Conservation (phyloP, 1,140 invertebrate species). For the Zaprionus lachaisei region DNA sequence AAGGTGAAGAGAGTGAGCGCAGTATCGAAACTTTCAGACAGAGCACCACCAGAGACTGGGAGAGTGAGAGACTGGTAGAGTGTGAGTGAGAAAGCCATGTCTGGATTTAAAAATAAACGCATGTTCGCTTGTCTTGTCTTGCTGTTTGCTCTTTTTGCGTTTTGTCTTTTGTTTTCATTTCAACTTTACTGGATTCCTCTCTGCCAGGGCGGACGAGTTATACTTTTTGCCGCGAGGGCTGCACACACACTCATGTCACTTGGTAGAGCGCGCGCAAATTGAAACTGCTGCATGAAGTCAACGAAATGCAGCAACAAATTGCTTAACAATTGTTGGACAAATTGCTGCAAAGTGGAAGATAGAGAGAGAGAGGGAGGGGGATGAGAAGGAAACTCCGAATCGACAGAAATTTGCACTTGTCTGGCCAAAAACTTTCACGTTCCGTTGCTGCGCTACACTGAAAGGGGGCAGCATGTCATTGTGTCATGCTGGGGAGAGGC, state of each 20-base stretch:
- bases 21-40: conserved; percentile 18
- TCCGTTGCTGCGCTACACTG: not conserved
- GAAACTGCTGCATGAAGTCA: conserved; percentile 31
- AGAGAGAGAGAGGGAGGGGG: not conserved
- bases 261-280: conserved; percentile 45
- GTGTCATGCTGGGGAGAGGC: not conserved
- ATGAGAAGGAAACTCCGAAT: conserved; percentile 65
- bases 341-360: conserved; percentile 41
- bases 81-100: conserved; percentile 26
- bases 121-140: conserved; percentile 36
- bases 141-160: conserved; percentile 32
- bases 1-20: conserved; percentile 10
- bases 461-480: not conserved
- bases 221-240: conserved; percentile 23
- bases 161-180: conserved; percentile 53
- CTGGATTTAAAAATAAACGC: conserved; percentile 49
- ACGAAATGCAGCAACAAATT: conserved; percentile 42
- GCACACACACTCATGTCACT: not conserved
- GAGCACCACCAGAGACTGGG: conserved; percentile 4
- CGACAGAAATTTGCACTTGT: conserved; percentile 77
- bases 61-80: conserved; percentile 13
- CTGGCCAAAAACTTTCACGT: conserved; percentile 65
- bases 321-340: conserved; percentile 50
- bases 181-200: conserved; percentile 37
- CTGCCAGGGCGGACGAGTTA: conserved; percentile 34